A percentile compares a stretch with the other conserved stretches of the same genome.
Evolutionary conservation across 2,113 vertebrate species (phyloP).

Genomic region (Merops nubicus): DNA sequence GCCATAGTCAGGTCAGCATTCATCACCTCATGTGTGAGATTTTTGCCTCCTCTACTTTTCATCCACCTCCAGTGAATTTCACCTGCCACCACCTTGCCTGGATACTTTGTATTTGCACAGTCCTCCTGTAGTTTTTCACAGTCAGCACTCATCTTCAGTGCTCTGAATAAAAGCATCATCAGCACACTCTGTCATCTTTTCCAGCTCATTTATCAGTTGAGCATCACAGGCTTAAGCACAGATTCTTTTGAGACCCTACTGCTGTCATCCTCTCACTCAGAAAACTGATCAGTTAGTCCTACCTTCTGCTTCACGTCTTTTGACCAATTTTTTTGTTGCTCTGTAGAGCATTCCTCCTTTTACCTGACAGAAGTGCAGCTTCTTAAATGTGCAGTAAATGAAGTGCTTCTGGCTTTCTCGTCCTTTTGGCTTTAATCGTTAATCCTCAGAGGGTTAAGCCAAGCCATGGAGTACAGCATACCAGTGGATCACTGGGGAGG

Average conservation of each 20-base stretch:
- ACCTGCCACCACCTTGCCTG: background rate
- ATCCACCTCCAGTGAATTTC: background rate
- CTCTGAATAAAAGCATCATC: background rate
- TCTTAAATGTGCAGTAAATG: background rate
- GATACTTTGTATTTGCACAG: background rate
- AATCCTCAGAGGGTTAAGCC: background rate
- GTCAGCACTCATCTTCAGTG: background rate
- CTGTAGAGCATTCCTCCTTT: background rate
- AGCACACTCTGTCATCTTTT: background rate
- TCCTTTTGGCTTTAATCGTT: background rate
- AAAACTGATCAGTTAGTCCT: background rate
- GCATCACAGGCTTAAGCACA: background rate
- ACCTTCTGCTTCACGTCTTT: background rate
- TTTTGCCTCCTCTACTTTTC: background rate
- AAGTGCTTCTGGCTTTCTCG: background rate
- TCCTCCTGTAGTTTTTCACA: background rate
- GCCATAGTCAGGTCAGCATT: background rate
- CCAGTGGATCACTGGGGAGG: background rate
- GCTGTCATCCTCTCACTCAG: background rate
- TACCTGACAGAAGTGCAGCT: background rate
- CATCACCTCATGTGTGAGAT: fast-evolving
- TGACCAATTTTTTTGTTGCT: background rate
- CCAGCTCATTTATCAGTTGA: background rate
- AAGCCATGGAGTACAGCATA: background rate
- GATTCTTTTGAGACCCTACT: background rate